Evolutionary conservation across 1,140 invertebrate species (phyloP).

Genomic region (Chironomus tepperi): DNA sequence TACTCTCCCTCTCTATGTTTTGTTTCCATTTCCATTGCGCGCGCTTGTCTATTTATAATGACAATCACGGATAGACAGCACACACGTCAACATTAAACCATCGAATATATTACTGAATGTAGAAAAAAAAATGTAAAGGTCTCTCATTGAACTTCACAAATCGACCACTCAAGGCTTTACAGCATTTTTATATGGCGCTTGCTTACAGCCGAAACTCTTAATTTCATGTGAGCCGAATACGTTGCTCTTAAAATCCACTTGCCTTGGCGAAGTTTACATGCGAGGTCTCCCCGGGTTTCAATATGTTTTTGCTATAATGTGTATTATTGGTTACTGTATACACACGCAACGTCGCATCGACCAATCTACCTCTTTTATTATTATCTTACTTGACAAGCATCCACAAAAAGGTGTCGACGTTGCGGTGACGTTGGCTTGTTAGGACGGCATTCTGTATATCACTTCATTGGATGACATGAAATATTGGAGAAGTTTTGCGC

Average conservation of each 20-base stretch:
- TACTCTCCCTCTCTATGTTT: too few species aligned
- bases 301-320: too few species aligned
- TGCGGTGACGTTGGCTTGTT: neutral
- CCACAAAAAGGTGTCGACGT: neutral
- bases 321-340: too few species aligned
- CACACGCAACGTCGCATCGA: too few species aligned
- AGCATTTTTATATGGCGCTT: slow-evolving; percentile 1
- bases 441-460: too few species aligned
- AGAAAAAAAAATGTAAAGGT: neutral
- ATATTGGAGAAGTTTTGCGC: too few species aligned
- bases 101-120: neutral
- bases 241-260: slow-evolving; percentile 22
- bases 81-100: neutral
- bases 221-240: neutral
- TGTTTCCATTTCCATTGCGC: neutral
- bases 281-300: neutral
- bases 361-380: too few species aligned
- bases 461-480: too few species aligned
- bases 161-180: slow-evolving; percentile 2
- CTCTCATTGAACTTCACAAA: slow-evolving; percentile 8
- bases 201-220: neutral
- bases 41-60: neutral
- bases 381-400: too few species aligned
- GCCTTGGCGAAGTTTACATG: slow-evolving; percentile 20
- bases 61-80: neutral